phyloP scores from a whole-genome alignment of 2,113 vertebrate genomes.

The Tursiops truncatus region DNA sequence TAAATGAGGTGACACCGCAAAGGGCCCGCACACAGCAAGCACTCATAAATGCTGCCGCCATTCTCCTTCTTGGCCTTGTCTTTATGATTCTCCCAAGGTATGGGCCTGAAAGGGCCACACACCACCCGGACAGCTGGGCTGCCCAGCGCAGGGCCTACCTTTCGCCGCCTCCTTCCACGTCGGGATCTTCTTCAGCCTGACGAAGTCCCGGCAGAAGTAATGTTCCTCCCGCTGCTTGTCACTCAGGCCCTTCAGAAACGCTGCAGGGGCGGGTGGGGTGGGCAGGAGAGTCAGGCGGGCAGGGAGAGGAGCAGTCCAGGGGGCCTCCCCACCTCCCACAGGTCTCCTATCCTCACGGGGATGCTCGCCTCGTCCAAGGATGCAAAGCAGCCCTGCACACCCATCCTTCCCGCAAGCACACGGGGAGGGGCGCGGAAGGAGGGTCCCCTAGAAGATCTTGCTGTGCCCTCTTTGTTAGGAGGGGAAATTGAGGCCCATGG shows the following conservation, averaged over 20 bases:
- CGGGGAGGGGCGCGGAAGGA: accelerated
- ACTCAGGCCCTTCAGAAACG: conserved; percentile 84
- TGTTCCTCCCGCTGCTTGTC: conserved; percentile 84
- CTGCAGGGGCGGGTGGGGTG: conserved; percentile 61
- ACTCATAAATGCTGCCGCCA: accelerated
- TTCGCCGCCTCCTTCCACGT: conserved; percentile 85
- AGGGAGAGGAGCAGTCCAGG: background rate
- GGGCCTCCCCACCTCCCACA: accelerated
- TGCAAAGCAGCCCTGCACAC: background rate
- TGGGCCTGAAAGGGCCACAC: background rate
- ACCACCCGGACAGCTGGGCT: accelerated
- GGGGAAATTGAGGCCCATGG: background rate
- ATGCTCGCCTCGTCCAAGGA: accelerated
- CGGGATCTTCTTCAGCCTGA: conserved; percentile 86
- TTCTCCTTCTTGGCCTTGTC: background rate
- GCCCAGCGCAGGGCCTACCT: conserved; percentile 57
- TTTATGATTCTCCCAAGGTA: accelerated
- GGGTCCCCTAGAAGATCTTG: background rate
- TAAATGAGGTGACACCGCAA: background rate
- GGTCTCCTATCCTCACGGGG: background rate
- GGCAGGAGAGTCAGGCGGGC: background rate
- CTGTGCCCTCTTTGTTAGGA: background rate
- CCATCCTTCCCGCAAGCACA: background rate
- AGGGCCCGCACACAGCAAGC: background rate
- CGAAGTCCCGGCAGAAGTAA: conserved; percentile 84